Percentiles rank a stretch among this genome's conserved stretches.
Conservation (phyloP, 2,888 invertebrate species). For the Drosophila pegasa region DNA sequence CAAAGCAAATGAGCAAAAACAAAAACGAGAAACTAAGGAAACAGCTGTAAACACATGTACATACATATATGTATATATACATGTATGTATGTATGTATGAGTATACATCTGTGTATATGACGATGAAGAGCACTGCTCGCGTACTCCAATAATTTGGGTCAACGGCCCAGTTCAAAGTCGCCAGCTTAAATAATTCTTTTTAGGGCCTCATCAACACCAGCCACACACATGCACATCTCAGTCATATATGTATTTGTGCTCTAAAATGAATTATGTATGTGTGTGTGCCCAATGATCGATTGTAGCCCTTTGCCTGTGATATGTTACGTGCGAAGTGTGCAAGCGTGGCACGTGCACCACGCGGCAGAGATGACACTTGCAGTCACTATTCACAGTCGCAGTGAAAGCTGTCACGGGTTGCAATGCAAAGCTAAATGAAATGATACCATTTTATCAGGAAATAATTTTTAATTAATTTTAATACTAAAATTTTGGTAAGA, state of each 20-base stretch:
- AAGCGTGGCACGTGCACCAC: constrained; percentile 65
- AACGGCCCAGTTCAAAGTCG: constrained; percentile 75
- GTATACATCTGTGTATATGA: not conserved
- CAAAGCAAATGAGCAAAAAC: constrained; percentile 34
- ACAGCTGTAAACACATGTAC: constrained; percentile 31
- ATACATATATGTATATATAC: not conserved
- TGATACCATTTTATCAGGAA: too few species aligned
- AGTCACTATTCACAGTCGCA: constrained; percentile 4
- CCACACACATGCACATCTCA: not conserved
- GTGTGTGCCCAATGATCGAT: constrained; percentile 42
- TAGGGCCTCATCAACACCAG: constrained; percentile 9
- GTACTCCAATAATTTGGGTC: constrained; percentile 62
- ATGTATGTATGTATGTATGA: not conserved
- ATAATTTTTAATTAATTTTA: too few species aligned
- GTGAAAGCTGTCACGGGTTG: not conserved
- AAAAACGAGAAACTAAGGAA: constrained; percentile 16
- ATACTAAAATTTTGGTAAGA: not conserved
- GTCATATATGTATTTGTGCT: not conserved
- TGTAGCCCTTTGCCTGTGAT: constrained; percentile 54
- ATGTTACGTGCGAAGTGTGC: constrained; percentile 59
- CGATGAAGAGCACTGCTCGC: not conserved
- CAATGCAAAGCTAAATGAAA: not conserved
- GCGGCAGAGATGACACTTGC: constrained; percentile 26
- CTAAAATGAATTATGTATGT: constrained; percentile 11
- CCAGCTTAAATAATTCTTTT: constrained; percentile 7